Evolutionary conservation across 1,140 invertebrate genomes (phyloP).

Genomic region (Dreissena rostriformis): DNA sequence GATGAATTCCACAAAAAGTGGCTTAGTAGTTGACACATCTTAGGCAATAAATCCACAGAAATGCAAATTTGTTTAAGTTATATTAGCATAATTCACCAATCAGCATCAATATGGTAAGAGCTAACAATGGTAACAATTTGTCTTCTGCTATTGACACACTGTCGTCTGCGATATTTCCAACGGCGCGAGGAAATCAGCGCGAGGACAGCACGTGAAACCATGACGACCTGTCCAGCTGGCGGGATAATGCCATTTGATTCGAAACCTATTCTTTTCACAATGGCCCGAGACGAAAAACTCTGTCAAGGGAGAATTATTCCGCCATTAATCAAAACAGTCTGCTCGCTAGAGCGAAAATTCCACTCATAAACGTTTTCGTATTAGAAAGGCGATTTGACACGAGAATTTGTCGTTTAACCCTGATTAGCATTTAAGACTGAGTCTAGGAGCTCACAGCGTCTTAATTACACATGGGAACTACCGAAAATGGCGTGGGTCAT

Average conservation of each 20-base stretch:
- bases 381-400: conserved; percentile 56
- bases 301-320: conserved; percentile 57
- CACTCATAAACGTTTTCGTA: conserved; percentile 56
- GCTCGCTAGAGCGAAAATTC: conserved; percentile 39
- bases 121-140: conserved; percentile 53
- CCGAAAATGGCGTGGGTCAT: conserved; percentile 54
- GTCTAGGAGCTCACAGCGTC: conserved; percentile 17
- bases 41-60: conserved; percentile 57
- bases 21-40: conserved; percentile 54
- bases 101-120: conserved; percentile 55
- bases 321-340: conserved; percentile 58
- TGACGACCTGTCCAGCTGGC: conserved; percentile 57
- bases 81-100: conserved; percentile 60
- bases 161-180: conserved; percentile 25
- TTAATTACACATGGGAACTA: conserved; percentile 55
- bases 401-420: conserved; percentile 56
- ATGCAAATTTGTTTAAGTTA: conserved; percentile 60
- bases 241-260: conserved; percentile 55
- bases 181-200: conserved; percentile 46
- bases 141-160: conserved; percentile 47
- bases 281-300: conserved; percentile 51
- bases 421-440: conserved; percentile 53
- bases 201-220: conserved; percentile 47
- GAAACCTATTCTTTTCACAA: conserved; percentile 53
- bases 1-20: too few species aligned